Evolutionary conservation across 2,888 invertebrate genomes (phyloP), one percentile per base, ranked within the genome.

Genomic region (Drosophila paracracens): DNA sequence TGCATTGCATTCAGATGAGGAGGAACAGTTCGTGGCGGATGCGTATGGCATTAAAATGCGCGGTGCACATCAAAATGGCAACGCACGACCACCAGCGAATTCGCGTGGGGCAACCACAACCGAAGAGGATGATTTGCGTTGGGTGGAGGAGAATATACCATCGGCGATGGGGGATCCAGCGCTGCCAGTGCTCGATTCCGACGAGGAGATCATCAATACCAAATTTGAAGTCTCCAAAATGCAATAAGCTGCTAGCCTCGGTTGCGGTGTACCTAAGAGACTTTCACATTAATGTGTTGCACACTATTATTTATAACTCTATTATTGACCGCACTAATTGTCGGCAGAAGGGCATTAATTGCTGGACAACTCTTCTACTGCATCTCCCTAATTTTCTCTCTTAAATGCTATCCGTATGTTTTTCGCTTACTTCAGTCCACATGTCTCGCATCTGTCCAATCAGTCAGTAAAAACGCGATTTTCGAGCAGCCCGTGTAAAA

Each of bases 131-230:
- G 97, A 97, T 90, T 93, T 97, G 79, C 96, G 97, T 91, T 99
- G 98, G 98, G 96, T 99, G 8, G 98, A 99, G 92, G 98, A 98
- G 83, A 97, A 99, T 93, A 98, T 99, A 81, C 97, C 98, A 1
- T 95, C 96, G 35, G 94, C 96, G 13, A 94, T 96, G 77, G 95
- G 95, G 68, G 96, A 97, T 92, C 95, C 96, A 72, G 93, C 97
- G 89, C 82, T 96, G 92, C 94, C 95, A 83, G 93, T 97, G 91
- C 93, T 97, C 91, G 94, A 97, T 94, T 96, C 96, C 0, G 96
- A 96, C 90, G 97, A 97, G 94, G 97, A 97, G 94, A 95, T 97
- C 61, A 96, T 97, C 87, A 97, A 96, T 86, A 96, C 97, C 3
- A 96, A 96, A 93, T 97, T 97, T 92, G 97, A 97, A 94, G 96